Percentiles rank a stretch among this genome's conserved stretches.
Conservation (phyloP, 92 coral and sea anemone genomes). For the Zoanthus solanderi region DNA sequence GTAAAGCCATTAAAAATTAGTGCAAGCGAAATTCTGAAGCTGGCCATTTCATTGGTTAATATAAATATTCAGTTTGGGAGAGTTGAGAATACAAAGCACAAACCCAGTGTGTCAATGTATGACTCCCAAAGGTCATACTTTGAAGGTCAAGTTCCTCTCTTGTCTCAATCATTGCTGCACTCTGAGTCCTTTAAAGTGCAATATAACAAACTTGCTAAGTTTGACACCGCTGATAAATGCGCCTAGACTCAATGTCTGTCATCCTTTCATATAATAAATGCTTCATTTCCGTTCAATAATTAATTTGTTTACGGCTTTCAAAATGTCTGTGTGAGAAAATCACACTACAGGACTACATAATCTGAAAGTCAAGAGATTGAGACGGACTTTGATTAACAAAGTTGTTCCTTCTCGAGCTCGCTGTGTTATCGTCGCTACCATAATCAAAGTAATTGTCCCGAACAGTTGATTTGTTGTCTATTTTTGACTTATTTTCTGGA, state of each 20-base stretch:
- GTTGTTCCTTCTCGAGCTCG: slow-evolving; percentile 2
- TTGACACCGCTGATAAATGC: background rate
- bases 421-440: slow-evolving; percentile 81
- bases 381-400: slow-evolving; percentile 24
- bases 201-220: background rate
- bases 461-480: slow-evolving; percentile 64
- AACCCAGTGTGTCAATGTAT: too few relatives aligned
- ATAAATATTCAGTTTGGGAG: too few relatives aligned
- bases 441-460: slow-evolving; percentile 90
- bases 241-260: background rate
- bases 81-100: too few relatives aligned
- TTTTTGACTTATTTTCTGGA: background rate
- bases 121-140: too few relatives aligned
- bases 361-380: slow-evolving; percentile 37
- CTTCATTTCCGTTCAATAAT: background rate
- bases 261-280: background rate
- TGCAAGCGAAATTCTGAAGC: too few relatives aligned
- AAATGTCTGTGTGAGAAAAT: background rate
- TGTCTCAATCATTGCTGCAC: too few relatives aligned
- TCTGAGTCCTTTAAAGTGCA: background rate
- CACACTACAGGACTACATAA: background rate
- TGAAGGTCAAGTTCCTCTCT: too few relatives aligned
- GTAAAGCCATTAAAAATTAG: too few relatives aligned
- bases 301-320: background rate
- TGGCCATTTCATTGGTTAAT: too few relatives aligned